Base-by-base conservation (phyloP, 2,113 vertebrate genomes). In the Scomber colias region DNA sequence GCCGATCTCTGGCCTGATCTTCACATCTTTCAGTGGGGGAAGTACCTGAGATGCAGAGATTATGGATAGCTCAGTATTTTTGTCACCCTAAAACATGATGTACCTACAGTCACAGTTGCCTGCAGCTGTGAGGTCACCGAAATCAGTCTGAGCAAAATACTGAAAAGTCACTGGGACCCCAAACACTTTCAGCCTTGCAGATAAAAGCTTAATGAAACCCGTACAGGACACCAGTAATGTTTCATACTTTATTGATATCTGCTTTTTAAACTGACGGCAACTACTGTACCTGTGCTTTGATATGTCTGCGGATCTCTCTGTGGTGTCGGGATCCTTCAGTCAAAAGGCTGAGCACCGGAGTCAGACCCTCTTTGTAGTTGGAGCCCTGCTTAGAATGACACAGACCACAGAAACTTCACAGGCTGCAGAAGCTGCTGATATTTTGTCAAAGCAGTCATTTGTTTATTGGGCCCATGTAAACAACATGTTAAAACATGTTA, bases 361-460 rank as follows among this genome's bases (percentile, higher is more conserved):
- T 99, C 87, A 99, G 92, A 53, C 97, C 96, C 90, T 99, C 98
- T 92, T 97, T 97, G 86, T 97, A 99, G 95, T 97, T 98, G 91
- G 96, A 96, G 68, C 96, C 97, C 98, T 99, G 87, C 73, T 84
- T 84, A 65, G 44, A 75, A 65, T 64, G 71, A 87, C 44, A 90
- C 14, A 88, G 40, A 82, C 49, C 56, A 86, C 30, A 80, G 30
- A 64, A 48, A 79, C 68, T 76, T 87, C 76, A 76, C 60, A 81
- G 27, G 54, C 17, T 69, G 24, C 15, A 16, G 11, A 21, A 70
- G 35, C 44, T 82, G 46, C n/a, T n/a, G n/a, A 21, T 21, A 21
- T 21, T 21, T 21, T 21, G 21, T 21, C 21, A 21, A 21, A 21
- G 21, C 21, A 21, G 21, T 21, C 21, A 21, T 21, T 21, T 21